These are phyloP conservation scores for Temnothorax nylanderi DNA, from an alignment of 1,140 invertebrate genomes.

Conservation along the genomic window DNA sequence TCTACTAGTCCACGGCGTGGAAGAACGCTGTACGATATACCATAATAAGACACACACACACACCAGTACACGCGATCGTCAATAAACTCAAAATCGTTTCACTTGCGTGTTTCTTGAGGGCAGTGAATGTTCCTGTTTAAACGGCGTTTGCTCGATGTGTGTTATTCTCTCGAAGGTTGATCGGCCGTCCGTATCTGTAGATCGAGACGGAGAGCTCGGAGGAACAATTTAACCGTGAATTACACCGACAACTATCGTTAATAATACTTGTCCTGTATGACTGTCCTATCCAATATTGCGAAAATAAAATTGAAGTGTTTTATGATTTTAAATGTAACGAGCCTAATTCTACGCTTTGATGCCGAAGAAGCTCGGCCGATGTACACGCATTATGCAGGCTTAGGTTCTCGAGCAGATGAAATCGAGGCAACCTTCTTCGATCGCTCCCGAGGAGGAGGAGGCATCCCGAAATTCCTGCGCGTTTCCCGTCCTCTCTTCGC, in stretches of 20 bases:
- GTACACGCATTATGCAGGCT: neutral
- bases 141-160: neutral
- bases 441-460: neutral
- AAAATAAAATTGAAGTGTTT: neutral
- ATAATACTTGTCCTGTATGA: neutral
- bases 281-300: neutral
- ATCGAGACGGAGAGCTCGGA: neutral
- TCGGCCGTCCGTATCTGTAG: neutral
- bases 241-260: neutral
- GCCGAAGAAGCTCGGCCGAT: neutral
- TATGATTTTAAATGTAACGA: neutral
- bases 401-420: neutral
- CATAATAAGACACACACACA: neutral
- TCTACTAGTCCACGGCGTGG: constrained; percentile 48
- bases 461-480: neutral
- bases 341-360: neutral
- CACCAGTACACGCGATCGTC: neutral
- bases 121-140: neutral
- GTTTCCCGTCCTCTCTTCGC: neutral
- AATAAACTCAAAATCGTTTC: constrained; percentile 15
- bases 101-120: neutral
- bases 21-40: constrained; percentile 19
- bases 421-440: neutral
- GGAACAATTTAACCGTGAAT: neutral
- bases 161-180: neutral